Percentiles rank a stretch among this genome's conserved stretches.
Conservation (phyloP, 2,888 invertebrate genomes). For the Heliconius erato region DNA sequence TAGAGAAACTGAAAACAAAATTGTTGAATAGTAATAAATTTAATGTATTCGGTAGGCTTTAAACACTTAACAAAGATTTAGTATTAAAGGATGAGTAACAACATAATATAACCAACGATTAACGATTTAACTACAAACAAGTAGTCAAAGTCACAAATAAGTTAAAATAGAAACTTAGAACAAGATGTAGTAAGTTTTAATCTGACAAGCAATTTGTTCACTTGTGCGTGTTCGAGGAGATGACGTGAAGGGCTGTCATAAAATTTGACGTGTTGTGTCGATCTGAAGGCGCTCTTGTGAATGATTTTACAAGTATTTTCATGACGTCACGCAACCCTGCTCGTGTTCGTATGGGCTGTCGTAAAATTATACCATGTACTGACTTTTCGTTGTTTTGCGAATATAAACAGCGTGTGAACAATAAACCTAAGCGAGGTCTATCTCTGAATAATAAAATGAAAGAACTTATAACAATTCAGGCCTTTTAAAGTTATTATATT, state of each 20-base stretch:
- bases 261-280: slow-evolving; percentile 76
- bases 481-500: too few species aligned
- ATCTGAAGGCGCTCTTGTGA: slow-evolving; percentile 60
- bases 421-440: slow-evolving; percentile 17
- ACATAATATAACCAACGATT: slow-evolving; percentile 11
- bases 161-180: background rate
- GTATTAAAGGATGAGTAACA: background rate
- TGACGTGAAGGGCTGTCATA: slow-evolving; percentile 65
- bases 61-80: background rate
- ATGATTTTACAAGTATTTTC: slow-evolving; percentile 38
- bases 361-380: slow-evolving; percentile 35
- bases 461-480: too few species aligned
- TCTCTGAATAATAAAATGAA: background rate
- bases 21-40: slow-evolving; percentile 1
- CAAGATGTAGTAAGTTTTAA: background rate
- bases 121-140: slow-evolving; percentile 3
- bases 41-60: slow-evolving; percentile 9
- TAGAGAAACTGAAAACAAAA: slow-evolving; percentile 4
- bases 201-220: slow-evolving; percentile 13
- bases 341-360: slow-evolving; percentile 23
- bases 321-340: too few species aligned
- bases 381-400: slow-evolving; percentile 21
- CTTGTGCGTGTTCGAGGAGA: slow-evolving; percentile 17
- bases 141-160: background rate
- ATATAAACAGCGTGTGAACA: slow-evolving; percentile 13